phyloP scores from a whole-genome alignment of 2,888 invertebrate species.

The Magallana nippona region DNA sequence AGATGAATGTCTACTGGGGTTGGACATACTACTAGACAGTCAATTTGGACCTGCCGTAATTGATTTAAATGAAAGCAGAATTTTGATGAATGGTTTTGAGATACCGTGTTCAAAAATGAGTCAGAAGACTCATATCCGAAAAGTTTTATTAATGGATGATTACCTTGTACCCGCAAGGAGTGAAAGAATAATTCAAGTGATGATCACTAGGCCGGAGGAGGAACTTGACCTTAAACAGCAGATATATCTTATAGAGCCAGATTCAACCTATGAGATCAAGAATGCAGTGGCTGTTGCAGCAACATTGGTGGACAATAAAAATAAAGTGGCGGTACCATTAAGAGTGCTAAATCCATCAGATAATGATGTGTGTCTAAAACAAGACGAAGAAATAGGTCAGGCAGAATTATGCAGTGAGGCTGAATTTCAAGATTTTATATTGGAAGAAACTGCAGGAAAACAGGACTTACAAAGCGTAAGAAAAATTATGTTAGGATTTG shows the following conservation, averaged over 20 bases:
- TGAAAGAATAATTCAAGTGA: not conserved
- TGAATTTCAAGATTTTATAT: not conserved
- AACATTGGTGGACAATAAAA: not conserved
- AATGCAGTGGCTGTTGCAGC: not conserved
- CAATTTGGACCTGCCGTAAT: conserved; percentile 11
- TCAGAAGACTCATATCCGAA: not conserved
- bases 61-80: not conserved
- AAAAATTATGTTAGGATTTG: not conserved
- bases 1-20: conserved; percentile 39
- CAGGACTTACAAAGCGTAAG: conserved; percentile 5
- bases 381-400: conserved; percentile 33
- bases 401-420: conserved; percentile 10
- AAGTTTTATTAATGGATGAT: too few species aligned
- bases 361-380: not conserved
- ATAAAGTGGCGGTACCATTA: not conserved
- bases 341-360: conserved; percentile 17
- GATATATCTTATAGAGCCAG: conserved; percentile 1
- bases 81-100: not conserved
- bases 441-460: conserved; percentile 26
- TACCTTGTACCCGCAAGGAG: conserved; percentile 2
- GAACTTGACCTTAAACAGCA: conserved; percentile 5
- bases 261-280: not conserved
- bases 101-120: conserved; percentile 35
- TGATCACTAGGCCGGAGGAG: conserved; percentile 2
- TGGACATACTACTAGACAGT: conserved; percentile 4